These are phyloP conservation scores for Halocaridina rubra DNA, from an alignment of 2,888 invertebrate species.

Conservation along the genomic window DNA sequence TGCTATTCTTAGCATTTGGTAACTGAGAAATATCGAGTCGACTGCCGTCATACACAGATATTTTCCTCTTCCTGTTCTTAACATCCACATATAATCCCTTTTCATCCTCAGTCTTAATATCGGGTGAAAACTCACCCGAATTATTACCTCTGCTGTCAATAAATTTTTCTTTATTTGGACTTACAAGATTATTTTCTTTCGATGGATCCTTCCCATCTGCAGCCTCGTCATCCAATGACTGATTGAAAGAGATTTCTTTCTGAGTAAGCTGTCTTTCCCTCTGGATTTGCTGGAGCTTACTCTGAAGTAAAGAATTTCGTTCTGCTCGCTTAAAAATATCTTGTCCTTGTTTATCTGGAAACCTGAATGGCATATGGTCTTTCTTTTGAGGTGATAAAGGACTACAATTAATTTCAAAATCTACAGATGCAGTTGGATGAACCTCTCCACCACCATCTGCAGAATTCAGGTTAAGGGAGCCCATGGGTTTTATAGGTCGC, in stretches of 20 bases:
- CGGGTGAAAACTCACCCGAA: background rate
- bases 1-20: background rate
- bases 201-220: background rate
- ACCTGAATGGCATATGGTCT: conserved; percentile 40
- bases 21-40: conserved; percentile 28
- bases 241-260: conserved; percentile 28
- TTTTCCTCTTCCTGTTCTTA: conserved; percentile 30
- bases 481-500: background rate
- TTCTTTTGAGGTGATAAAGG: conserved; percentile 50
- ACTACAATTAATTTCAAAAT: conserved; percentile 7
- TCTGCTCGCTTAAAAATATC: conserved; percentile 41
- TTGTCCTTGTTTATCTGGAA: conserved; percentile 53
- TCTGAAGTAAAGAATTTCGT: conserved; percentile 39
- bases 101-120: too few relatives aligned
- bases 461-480: conserved; percentile 22
- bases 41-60: conserved; percentile 43
- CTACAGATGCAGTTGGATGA: too few relatives aligned
- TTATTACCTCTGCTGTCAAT: background rate
- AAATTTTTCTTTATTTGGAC: conserved; percentile 1
- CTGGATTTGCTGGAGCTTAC: conserved; percentile 48
- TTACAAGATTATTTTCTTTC: background rate
- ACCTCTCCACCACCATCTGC: too few relatives aligned
- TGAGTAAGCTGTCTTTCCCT: conserved; percentile 38
- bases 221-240: background rate
- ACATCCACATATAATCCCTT: background rate